These are phyloP conservation scores for Parnassius glacialis DNA, from an alignment of 2,888 invertebrate species.

Conservation along the genomic window DNA sequence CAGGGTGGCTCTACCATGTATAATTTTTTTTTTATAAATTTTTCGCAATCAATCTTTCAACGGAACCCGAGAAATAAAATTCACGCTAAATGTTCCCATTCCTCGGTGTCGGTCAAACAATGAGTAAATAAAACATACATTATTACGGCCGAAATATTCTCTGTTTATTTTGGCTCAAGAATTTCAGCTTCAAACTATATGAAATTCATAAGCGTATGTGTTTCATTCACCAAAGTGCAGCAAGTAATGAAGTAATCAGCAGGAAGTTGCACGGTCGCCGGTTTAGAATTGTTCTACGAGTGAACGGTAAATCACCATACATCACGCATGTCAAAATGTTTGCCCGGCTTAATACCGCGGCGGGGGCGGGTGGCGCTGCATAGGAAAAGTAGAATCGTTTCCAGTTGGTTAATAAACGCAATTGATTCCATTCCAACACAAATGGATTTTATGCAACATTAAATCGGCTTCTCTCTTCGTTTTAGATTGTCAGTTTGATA, in stretches of 20 bases:
- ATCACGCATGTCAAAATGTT: constrained; percentile 41
- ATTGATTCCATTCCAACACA: constrained; percentile 32
- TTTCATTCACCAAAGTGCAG: constrained; percentile 19
- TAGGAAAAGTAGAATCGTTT: constrained; percentile 10
- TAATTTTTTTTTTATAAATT: neutral
- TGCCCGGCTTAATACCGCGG: constrained; percentile 30
- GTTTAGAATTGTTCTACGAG: constrained; percentile 19
- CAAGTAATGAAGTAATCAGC: constrained; percentile 18
- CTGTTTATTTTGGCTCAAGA: constrained; percentile 14
- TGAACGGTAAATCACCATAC: constrained; percentile 40
- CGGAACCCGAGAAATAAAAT: constrained; percentile 30
- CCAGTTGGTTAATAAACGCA: constrained; percentile 31
- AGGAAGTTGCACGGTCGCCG: constrained; percentile 23
- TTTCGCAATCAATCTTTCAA: constrained; percentile 29
- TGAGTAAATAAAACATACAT: constrained; percentile 56
- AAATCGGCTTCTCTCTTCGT: constrained; percentile 25
- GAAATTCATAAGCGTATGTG: constrained; percentile 5
- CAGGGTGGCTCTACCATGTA: no score
- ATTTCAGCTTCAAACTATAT: constrained; percentile 7
- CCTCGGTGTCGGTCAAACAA: constrained; percentile 40
- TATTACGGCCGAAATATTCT: constrained; percentile 27
- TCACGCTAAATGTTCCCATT: constrained; percentile 28
- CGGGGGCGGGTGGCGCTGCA: constrained; percentile 16
- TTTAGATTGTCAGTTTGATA: constrained; percentile 25
- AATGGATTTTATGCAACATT: constrained; percentile 31